Evolutionary conservation across 2,888 invertebrate species (phyloP).

Genomic region (Leucozona laternaria): DNA sequence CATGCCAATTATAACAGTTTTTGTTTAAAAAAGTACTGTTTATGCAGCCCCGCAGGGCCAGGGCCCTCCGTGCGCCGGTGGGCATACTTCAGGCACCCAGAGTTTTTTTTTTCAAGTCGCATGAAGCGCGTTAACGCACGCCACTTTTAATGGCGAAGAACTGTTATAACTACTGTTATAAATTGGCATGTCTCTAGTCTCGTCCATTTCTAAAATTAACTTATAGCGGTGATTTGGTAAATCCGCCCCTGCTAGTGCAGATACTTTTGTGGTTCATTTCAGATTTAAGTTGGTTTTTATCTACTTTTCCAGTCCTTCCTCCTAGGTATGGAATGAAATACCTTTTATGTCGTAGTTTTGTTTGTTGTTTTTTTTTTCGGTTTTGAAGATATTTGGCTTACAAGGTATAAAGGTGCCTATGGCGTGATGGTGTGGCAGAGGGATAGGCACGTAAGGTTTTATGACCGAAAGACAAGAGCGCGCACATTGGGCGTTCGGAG

Average conservation of each 20-base stretch:
- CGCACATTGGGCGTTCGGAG: slow-evolving; percentile 59
- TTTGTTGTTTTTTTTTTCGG: slow-evolving; percentile 2
- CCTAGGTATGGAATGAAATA: slow-evolving; percentile 31
- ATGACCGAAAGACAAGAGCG: slow-evolving; percentile 48
- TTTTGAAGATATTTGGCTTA: slow-evolving; percentile 42
- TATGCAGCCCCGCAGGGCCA: no score
- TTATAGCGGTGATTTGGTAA: not conserved
- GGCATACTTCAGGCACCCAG: no score
- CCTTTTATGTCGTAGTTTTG: slow-evolving; percentile 10
- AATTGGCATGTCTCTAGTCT: no score
- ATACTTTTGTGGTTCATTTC: slow-evolving; percentile 32
- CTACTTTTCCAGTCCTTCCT: slow-evolving; percentile 52
- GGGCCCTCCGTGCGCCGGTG: no score
- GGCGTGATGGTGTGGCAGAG: slow-evolving; percentile 43
- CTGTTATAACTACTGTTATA: no score
- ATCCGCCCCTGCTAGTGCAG: not conserved
- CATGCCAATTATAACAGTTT: no score
- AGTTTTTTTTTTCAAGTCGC: no score
- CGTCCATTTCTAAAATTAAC: no score
- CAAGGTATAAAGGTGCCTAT: slow-evolving; percentile 63
- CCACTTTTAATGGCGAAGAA: no score
- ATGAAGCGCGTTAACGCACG: no score
- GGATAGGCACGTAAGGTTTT: slow-evolving; percentile 57
- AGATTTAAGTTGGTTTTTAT: slow-evolving; percentile 40
- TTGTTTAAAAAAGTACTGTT: no score